phyloP scores from a whole-genome alignment of 1,140 invertebrate genomes.

The Anadara kagoshimensis region DNA sequence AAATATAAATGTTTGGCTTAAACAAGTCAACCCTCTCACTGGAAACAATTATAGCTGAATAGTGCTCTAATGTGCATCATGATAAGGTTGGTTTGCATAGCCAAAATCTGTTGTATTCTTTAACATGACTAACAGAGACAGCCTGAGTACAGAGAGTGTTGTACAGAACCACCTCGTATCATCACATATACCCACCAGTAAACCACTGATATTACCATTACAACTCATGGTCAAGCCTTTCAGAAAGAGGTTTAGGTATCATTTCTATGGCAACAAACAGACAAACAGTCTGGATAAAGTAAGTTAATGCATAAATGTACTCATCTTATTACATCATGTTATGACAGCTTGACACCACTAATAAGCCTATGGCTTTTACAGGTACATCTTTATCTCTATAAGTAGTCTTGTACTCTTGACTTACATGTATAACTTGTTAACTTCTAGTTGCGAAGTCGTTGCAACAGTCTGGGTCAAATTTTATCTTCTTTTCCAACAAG shows the following conservation, averaged over 20 bases:
- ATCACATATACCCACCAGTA: constrained; percentile 19
- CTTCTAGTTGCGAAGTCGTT: neutral
- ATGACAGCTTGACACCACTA: neutral
- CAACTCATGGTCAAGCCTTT: constrained; percentile 81
- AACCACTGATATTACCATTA: constrained; percentile 79
- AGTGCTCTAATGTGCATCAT: too few relatives aligned
- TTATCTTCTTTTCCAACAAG: neutral
- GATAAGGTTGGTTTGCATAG: neutral
- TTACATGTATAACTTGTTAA: neutral
- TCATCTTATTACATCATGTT: neutral
- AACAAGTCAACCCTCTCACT: too few relatives aligned
- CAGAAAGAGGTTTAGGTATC: constrained; percentile 87
- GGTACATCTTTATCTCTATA: too few relatives aligned
- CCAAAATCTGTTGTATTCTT: neutral
- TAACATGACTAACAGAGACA: constrained; percentile 1
- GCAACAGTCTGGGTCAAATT: neutral
- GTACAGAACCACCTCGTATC: neutral
- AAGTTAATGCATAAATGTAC: constrained; percentile 9
- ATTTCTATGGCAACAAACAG: constrained; percentile 90
- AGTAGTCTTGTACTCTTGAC: neutral
- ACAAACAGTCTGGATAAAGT: constrained; percentile 88
- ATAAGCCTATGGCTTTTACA: neutral
- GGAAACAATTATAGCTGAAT: too few relatives aligned
- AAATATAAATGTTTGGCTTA: too few relatives aligned
- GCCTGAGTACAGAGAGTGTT: neutral